Conservation (phyloP, 2,113 vertebrate species). For the Lethenteron camtschaticum region DNA sequence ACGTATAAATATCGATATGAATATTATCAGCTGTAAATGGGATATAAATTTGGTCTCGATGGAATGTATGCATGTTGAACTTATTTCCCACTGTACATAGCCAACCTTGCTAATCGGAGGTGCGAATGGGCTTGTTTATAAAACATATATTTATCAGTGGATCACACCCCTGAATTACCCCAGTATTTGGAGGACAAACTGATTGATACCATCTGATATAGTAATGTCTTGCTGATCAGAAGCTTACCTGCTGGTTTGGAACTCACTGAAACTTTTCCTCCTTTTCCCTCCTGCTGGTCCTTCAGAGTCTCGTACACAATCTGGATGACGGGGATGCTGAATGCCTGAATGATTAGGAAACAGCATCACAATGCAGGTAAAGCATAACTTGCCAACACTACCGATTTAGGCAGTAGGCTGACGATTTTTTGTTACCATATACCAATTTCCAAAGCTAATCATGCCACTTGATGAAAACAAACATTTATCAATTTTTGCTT, state of each 20-base stretch:
- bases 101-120: no score
- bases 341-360: conserved; percentile 38
- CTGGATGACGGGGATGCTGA: conserved; percentile 91
- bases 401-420: no score
- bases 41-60: no score
- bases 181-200: neutral
- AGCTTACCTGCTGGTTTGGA: conserved; percentile 48
- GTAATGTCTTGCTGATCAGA: neutral
- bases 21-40: no score
- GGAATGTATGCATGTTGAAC: no score
- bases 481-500: no score
- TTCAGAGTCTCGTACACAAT: conserved; percentile 92
- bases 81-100: no score
- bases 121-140: neutral
- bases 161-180: neutral
- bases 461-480: no score
- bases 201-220: neutral
- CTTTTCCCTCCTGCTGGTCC: conserved; percentile 84
- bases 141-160: neutral
- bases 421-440: no score
- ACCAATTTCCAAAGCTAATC: no score
- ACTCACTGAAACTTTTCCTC: conserved; percentile 56
- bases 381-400: no score
- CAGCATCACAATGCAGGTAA: neutral
- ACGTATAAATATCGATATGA: no score